A percentile compares a stretch with the other conserved stretches of the same genome.
These are phyloP conservation scores for Eublepharis macularius DNA, from an alignment of 2,113 vertebrate species.

Conservation along the genomic window DNA sequence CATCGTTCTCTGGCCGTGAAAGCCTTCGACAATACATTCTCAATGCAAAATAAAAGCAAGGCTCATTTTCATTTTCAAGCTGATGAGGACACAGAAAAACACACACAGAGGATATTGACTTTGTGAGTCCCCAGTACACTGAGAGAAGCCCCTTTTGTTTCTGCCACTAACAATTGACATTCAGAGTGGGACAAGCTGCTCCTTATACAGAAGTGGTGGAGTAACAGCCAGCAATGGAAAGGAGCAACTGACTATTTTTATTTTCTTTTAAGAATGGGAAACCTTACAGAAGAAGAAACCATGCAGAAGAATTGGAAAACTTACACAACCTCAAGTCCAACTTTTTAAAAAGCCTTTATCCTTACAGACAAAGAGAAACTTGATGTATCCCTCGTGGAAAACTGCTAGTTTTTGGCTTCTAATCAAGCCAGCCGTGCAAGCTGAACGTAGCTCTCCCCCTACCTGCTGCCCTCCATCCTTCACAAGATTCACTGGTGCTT, in stretches of 20 bases:
- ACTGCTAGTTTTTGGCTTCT: neutral
- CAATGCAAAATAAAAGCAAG: too few relatives aligned
- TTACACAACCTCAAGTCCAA: too few relatives aligned
- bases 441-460: conserved; percentile 38
- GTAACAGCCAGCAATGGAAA: too few relatives aligned
- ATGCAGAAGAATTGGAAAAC: too few relatives aligned
- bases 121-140: neutral
- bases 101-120: neutral
- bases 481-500: conserved; percentile 83
- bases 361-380: neutral
- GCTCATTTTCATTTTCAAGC: neutral
- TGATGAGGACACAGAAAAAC: neutral
- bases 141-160: neutral
- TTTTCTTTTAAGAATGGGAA: neutral
- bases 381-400: neutral
- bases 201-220: too few relatives aligned
- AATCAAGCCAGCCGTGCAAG: neutral
- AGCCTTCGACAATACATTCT: too few relatives aligned
- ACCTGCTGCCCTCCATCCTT: conserved; percentile 95
- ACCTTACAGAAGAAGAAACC: too few relatives aligned
- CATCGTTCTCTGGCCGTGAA: too few relatives aligned
- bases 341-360: neutral
- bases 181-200: neutral
- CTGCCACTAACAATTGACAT: neutral
- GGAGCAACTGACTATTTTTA: neutral